Percentiles rank a stretch among this genome's conserved stretches.
phyloP scores from a whole-genome alignment of 2,797 vertebrate genomes.

The Pyrrhura leucotis region DNA sequence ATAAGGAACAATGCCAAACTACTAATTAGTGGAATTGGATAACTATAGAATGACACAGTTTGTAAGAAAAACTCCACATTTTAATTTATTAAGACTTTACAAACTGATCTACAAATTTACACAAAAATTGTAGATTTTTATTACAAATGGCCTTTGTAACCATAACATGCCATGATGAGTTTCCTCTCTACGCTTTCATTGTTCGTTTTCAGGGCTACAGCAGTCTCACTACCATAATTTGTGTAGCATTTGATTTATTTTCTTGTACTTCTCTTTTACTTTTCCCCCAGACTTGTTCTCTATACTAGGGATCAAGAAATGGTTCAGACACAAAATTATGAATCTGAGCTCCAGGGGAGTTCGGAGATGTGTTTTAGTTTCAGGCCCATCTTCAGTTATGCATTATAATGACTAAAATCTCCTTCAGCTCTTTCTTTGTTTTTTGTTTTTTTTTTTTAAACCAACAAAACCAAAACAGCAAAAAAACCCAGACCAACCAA shows the following conservation, averaged over 20 bases:
- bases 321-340: not conserved
- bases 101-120: not conserved
- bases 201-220: not conserved
- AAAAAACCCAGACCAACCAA: not conserved
- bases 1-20: not conserved
- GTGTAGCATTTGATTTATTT: not conserved
- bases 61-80: not conserved
- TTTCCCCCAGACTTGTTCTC: not conserved
- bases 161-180: not conserved
- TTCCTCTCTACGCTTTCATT: not conserved
- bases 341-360: not conserved
- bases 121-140: not conserved
- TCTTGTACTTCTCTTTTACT: not conserved
- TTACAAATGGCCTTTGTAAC: not conserved
- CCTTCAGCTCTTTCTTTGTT: not conserved
- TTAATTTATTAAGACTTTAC: not conserved
- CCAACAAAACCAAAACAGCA: not conserved
- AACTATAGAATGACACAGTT: not conserved
- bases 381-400: not conserved
- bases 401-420: not conserved
- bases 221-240: not conserved
- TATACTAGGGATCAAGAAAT: not conserved
- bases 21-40: not conserved
- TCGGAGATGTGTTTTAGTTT: not conserved
- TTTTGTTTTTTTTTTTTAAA: not conserved